A percentile compares a stretch with the other conserved stretches of the same genome.
These are phyloP conservation scores for Thyatira batis DNA, from an alignment of 2,888 invertebrate species.

Conservation along the genomic window DNA sequence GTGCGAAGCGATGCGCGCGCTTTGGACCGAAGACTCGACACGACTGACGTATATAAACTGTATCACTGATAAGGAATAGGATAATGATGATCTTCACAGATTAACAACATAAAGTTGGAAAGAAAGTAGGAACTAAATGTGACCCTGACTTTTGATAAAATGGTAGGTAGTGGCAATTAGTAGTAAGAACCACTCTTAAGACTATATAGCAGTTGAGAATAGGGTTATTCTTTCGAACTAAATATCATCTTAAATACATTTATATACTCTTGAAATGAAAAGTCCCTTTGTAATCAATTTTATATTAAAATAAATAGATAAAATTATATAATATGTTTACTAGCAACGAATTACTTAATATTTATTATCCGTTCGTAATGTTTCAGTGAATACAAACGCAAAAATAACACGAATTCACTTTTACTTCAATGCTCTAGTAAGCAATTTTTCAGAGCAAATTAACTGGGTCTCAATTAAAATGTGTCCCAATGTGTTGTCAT, in stretches of 20 bases:
- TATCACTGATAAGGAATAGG: background rate
- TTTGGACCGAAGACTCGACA: constrained; percentile 26
- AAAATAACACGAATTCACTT: background rate
- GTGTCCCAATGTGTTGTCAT: no score
- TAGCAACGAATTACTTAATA: background rate
- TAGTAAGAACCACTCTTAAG: no score
- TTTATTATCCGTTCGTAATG: background rate
- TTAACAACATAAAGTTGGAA: background rate
- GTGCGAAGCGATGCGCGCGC: constrained; percentile 43
- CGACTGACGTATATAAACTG: constrained; percentile 28
- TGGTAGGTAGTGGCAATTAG: no score
- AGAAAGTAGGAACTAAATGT: no score
- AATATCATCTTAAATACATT: no score
- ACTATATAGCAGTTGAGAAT: no score
- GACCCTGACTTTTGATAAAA: no score
- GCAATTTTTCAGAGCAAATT: background rate
- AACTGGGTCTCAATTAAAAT: background rate
- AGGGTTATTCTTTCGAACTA: no score
- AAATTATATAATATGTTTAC: no score
- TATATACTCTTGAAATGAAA: no score
- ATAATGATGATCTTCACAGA: background rate
- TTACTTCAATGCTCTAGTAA: background rate
- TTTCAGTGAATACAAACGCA: background rate
- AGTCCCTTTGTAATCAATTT: no score
- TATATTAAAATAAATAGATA: no score